phyloP scores from a whole-genome alignment of 2,797 vertebrate species.

The Acanthis flammea region DNA sequence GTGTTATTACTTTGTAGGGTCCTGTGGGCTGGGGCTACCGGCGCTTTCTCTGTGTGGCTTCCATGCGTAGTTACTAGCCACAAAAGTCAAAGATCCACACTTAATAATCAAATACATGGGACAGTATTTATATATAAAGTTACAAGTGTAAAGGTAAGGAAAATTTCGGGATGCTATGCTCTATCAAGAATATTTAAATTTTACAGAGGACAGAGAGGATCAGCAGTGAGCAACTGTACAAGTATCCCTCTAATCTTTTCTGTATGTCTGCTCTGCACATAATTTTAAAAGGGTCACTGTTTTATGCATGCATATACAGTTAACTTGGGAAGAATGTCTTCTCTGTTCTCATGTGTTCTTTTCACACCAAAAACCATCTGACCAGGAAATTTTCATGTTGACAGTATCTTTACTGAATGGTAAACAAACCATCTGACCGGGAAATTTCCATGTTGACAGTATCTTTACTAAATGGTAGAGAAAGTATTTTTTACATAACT shows the following conservation, averaged over 20 bases:
- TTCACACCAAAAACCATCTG: neutral
- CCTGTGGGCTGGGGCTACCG: neutral
- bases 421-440: neutral
- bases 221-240: neutral
- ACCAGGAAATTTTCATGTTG: neutral
- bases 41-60: neutral
- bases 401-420: neutral
- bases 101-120: neutral
- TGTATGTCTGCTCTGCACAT: neutral
- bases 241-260: neutral
- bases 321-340: neutral
- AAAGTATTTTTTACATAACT: neutral
- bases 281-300: neutral
- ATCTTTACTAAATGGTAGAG: neutral
- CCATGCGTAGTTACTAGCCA: neutral
- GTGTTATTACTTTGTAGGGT: neutral
- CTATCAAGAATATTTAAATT: neutral
- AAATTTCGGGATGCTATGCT: neutral
- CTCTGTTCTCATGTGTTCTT: neutral
- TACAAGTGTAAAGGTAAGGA: neutral
- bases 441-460: neutral
- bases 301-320: neutral
- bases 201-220: neutral
- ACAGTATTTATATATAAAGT: neutral
- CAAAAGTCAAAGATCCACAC: neutral